Conservation (phyloP, 2,113 vertebrate species). For the Bubo bubo region DNA sequence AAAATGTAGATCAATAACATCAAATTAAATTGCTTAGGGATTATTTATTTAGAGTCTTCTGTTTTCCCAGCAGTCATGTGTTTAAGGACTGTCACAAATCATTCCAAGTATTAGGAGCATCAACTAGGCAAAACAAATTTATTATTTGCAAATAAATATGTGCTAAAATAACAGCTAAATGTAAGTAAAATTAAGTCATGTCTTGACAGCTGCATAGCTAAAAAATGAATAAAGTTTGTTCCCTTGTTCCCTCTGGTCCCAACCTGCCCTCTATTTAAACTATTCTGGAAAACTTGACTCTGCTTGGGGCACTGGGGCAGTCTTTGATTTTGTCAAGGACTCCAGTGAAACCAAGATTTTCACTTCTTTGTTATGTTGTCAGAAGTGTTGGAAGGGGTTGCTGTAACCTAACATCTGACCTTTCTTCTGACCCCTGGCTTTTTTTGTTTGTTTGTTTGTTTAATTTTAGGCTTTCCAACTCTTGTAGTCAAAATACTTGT, state of each 20-base stretch:
- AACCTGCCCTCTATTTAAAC: neutral
- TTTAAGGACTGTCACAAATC: neutral
- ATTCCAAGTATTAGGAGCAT: neutral
- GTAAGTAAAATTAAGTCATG: neutral
- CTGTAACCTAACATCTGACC: neutral
- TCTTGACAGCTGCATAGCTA: neutral
- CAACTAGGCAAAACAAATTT: neutral
- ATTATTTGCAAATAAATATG: neutral
- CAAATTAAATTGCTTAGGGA: slow-evolving; percentile 22
- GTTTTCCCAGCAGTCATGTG: slow-evolving; percentile 10
- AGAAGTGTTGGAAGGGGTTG: neutral
- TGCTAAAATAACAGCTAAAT: neutral
- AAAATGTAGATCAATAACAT: neutral
- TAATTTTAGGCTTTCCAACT: neutral
- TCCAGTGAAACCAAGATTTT: neutral
- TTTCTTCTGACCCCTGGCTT: neutral
- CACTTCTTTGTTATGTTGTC: neutral
- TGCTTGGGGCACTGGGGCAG: neutral
- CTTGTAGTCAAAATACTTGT: neutral
- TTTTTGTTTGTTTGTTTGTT: neutral
- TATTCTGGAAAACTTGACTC: neutral
- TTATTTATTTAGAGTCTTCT: slow-evolving; percentile 30
- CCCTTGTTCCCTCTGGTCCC: neutral
- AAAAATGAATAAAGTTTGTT: neutral
- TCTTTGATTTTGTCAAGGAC: neutral